A percentile compares a stretch with the other conserved stretches of the same genome.
phyloP scores from a whole-genome alignment of 64 coral and sea anemone species.

The Catalaphyllia jardinei region DNA sequence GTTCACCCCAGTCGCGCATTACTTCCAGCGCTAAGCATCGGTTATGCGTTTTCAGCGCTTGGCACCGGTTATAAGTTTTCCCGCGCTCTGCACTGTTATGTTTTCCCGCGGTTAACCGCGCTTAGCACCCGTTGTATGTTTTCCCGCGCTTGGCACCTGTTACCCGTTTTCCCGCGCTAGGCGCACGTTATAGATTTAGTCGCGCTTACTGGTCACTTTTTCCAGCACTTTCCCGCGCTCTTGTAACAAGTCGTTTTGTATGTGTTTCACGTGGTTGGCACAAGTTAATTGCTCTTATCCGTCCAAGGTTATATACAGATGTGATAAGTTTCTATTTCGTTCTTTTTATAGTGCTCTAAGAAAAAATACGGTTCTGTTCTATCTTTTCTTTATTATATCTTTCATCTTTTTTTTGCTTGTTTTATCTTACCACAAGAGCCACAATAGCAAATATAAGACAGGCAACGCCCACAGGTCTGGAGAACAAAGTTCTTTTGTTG shows the following conservation, averaged over 20 bases:
- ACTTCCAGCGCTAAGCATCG: too few relatives aligned
- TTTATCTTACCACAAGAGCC: constrained; percentile 71
- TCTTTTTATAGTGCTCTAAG: too few relatives aligned
- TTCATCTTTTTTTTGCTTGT: too few relatives aligned
- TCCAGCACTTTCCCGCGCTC: neutral
- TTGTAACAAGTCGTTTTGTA: neutral
- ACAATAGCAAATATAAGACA: constrained; percentile 61
- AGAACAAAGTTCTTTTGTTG: constrained; percentile 71
- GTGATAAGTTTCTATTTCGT: too few relatives aligned
- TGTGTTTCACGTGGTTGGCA: neutral
- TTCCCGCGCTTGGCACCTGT: neutral
- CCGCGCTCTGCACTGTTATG: too few relatives aligned
- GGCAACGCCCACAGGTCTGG: constrained; percentile 34
- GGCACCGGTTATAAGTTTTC: neutral
- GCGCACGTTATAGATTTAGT: neutral
- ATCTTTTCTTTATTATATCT: too few relatives aligned
- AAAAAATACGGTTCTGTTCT: too few relatives aligned
- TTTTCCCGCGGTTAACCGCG: too few relatives aligned
- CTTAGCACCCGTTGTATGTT: neutral
- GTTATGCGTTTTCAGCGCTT: too few relatives aligned
- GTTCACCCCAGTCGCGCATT: too few relatives aligned
- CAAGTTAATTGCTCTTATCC: neutral
- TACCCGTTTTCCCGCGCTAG: neutral
- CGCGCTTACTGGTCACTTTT: neutral
- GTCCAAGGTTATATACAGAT: neutral